Evolutionary conservation across 2,888 invertebrate genomes (phyloP).

Genomic region (Tipula helvola): DNA sequence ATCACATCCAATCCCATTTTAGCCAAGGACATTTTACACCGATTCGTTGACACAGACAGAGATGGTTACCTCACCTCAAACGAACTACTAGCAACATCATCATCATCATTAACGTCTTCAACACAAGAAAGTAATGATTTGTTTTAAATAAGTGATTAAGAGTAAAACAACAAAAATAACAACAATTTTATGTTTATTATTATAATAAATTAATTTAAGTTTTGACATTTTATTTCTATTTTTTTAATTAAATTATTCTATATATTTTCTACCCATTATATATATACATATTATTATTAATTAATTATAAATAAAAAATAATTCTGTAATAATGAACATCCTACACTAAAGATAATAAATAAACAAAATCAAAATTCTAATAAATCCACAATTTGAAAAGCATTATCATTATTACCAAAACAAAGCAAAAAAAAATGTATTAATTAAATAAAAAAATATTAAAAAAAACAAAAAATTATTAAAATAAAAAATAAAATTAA

Average conservation of each 20-base stretch:
- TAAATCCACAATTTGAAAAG: not conserved
- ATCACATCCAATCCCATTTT: slow-evolving; percentile 19
- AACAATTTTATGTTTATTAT: not conserved
- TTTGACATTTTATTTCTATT: not conserved
- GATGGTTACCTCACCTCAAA: slow-evolving; percentile 20
- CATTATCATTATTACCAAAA: not conserved
- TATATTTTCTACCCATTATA: not conserved
- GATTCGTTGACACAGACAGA: slow-evolving; percentile 21
- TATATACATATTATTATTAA: not conserved
- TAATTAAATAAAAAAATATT: not conserved
- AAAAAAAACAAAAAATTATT: not conserved
- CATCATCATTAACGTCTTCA: slow-evolving; percentile 14
- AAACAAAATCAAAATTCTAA: not conserved
- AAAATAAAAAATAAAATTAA: not conserved
- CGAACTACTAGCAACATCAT: slow-evolving; percentile 17
- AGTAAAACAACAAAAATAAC: not conserved
- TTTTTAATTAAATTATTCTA: not conserved
- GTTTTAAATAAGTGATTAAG: slow-evolving; percentile 9
- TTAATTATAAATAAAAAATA: not conserved
- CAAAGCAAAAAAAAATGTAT: not conserved
- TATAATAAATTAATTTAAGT: not conserved
- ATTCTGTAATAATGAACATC: not conserved
- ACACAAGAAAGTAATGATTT: slow-evolving; percentile 15
- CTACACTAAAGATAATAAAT: not conserved
- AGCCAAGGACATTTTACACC: slow-evolving; percentile 19